Evolutionary conservation across 2,888 invertebrate genomes (phyloP), one percentile per base, ranked within the genome.

Genomic region (Beris morrisii): DNA sequence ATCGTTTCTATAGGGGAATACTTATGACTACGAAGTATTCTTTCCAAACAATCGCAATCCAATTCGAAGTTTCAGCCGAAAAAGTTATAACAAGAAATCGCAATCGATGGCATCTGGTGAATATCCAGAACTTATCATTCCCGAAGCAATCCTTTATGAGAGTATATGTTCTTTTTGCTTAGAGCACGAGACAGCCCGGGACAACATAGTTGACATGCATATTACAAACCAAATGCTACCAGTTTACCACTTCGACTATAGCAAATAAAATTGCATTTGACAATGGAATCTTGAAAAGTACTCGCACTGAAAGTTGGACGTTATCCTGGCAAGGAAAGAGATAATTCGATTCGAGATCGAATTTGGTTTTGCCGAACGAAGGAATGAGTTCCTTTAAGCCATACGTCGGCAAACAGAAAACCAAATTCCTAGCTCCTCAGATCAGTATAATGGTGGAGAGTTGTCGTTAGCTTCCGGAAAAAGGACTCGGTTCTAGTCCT

Each of bases 311-410:
- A 61, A 61, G 50, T 46, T 52, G 52, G 38, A 61, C 52, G 61
- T 61, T 22, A 48, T 52, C 50, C 52, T 48, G 43, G 4, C 38
- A 50, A 61, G 61, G 50, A 50, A 61, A 52, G 9, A 50, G 61
- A 61, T 61, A 59, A 59, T 59, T 59, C 58, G 61, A 43, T 52
- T 61, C 61, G 61, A 38, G 61, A 61, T 61, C 61, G 61, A 61
- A 61, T 61, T 61, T 50, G 50, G 61, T 61, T 61, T 50, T 32
- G 48, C n/a, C 32, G 43, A 32, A 15, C 22, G 50, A 38, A 61
- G 50, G 7, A 32, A 32, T 7, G 32, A 32, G 7, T 32, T 32
- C 32, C 32, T 7, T 4, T 7, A 38, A 38, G 38, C 38, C 5
- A 9, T 38, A 9, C 5, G 38, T 38, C 38, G 9, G 5, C 38